phyloP scores from a whole-genome alignment of 2,888 invertebrate genomes.

The Apodemia mormo region DNA sequence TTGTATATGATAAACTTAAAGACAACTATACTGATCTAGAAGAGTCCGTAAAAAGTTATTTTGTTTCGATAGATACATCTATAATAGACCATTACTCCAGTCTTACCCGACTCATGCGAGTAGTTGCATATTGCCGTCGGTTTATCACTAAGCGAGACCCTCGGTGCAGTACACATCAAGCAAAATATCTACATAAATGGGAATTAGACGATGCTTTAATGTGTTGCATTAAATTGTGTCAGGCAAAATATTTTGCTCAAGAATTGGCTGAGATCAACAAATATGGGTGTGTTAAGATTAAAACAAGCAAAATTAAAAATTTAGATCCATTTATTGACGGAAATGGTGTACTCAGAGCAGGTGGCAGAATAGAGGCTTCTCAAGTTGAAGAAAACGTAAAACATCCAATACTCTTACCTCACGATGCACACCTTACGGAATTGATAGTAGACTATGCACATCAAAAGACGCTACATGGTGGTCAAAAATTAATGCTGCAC shows the following conservation, averaged over 20 bases:
- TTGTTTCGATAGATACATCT: background rate
- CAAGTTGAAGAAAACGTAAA: no score
- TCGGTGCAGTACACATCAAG: background rate
- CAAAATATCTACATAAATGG: background rate
- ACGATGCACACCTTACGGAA: no score
- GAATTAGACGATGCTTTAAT: no score
- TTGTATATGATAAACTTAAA: background rate
- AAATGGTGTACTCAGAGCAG: no score
- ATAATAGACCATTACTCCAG: background rate
- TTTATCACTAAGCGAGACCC: background rate
- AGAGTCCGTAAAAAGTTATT: background rate
- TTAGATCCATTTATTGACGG: no score
- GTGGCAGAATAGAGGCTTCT: no score
- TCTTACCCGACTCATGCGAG: background rate
- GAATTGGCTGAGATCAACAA: background rate
- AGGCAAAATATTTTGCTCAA: background rate
- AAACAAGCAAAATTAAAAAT: no score
- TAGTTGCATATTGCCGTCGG: background rate
- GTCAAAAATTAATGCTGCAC: no score
- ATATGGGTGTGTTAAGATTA: background rate
- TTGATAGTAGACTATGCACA: no score
- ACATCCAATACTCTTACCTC: no score
- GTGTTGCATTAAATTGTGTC: no score
- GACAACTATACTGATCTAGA: background rate
- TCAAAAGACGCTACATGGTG: no score